phyloP scores from a whole-genome alignment of 2,113 vertebrate species.

The Apaloderma vittatum region DNA sequence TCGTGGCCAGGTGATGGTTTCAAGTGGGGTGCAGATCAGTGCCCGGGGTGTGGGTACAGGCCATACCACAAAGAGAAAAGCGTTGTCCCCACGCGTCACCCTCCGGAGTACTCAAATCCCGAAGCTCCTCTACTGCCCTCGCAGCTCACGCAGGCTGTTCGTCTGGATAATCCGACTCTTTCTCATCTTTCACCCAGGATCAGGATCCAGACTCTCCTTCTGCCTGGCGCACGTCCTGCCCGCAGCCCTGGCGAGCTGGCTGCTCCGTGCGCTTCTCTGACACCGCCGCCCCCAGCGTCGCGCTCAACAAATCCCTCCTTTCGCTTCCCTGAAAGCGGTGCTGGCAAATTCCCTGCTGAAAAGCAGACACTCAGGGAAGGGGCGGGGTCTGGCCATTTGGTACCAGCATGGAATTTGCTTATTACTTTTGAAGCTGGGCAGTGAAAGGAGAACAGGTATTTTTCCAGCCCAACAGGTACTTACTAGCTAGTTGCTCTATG shows the following conservation, averaged over 20 bases:
- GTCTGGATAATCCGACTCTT: not conserved
- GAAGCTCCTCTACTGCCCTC: not conserved
- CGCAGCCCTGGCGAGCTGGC: fast-evolving
- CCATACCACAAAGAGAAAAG: not conserved
- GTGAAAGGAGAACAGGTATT: not conserved
- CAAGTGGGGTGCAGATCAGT: not conserved
- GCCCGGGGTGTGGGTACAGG: not conserved
- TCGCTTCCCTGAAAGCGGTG: fast-evolving
- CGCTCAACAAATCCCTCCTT: fast-evolving
- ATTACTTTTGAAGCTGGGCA: not conserved
- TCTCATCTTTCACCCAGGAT: not conserved
- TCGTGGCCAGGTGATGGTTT: not conserved
- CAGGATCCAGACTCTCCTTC: not conserved
- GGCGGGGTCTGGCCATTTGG: fast-evolving
- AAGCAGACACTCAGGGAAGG: not conserved
- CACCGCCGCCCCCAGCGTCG: not conserved
- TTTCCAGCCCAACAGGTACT: not conserved
- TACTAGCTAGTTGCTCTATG: not conserved
- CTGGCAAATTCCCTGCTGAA: not conserved
- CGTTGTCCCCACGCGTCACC: fast-evolving
- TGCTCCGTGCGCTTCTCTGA: slow-evolving; percentile 48
- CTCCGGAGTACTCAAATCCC: not conserved
- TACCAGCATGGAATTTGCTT: not conserved
- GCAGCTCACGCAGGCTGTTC: fast-evolving
- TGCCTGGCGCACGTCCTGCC: not conserved